Percentiles rank a stretch among this genome's conserved stretches.
These are phyloP conservation scores for Barnardius zonarius DNA, from an alignment of 2,113 vertebrate genomes.

Conservation along the genomic window DNA sequence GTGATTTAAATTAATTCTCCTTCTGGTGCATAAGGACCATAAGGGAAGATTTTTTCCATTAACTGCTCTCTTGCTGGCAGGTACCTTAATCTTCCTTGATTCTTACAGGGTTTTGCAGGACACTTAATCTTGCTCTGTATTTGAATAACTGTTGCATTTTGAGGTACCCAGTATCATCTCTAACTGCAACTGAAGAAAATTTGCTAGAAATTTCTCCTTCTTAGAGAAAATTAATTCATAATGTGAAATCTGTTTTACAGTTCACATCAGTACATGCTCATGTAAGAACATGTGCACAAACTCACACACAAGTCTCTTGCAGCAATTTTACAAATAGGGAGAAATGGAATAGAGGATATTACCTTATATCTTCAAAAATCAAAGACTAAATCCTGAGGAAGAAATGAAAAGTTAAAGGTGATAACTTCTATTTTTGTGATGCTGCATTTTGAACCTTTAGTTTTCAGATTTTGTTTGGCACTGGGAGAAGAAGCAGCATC, in stretches of 20 bases:
- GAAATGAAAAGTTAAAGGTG: neutral
- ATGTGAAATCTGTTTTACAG: neutral
- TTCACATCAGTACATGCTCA: neutral
- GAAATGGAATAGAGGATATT: neutral
- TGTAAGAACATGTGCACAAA: neutral
- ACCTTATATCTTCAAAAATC: neutral
- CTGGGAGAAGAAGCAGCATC: neutral
- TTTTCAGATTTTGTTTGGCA: neutral
- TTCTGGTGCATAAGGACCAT: neutral
- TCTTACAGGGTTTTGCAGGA: neutral
- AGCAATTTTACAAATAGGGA: neutral
- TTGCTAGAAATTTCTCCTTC: neutral
- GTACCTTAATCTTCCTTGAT: neutral
- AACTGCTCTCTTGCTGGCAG: neutral
- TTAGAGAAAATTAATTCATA: neutral
- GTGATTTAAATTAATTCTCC: neutral
- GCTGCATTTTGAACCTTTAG: neutral
- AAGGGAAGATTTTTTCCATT: neutral
- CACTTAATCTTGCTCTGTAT: neutral
- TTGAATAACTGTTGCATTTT: neutral
- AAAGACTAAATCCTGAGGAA: neutral
- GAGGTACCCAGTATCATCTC: neutral
- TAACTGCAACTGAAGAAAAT: neutral
- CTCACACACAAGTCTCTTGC: neutral
- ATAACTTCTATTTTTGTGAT: neutral